phyloP scores from a whole-genome alignment of 2,797 vertebrate species.

The Pangasius djambal region DNA sequence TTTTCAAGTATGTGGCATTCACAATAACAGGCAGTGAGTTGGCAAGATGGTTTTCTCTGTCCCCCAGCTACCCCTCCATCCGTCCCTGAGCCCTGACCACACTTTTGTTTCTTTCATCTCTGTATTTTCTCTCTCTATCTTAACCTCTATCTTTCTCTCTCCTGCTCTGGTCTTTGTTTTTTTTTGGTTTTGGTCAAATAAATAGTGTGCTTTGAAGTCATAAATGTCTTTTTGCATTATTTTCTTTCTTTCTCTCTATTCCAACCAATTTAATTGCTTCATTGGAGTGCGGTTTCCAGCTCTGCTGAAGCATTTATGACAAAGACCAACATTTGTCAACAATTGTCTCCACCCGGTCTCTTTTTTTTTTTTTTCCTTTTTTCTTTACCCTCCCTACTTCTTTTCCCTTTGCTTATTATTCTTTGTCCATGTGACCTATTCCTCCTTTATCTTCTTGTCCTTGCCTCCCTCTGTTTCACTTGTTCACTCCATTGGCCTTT shows the following conservation, averaged over 20 bases:
- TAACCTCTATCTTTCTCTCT: constrained; percentile 40
- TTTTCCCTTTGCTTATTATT: constrained; percentile 32
- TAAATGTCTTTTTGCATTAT: constrained; percentile 69
- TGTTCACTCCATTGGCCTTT: constrained; percentile 33
- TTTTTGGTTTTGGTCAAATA: constrained; percentile 62
- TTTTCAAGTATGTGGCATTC: neutral
- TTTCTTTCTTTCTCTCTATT: constrained; percentile 40
- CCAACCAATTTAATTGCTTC: constrained; percentile 67
- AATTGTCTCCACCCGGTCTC: constrained; percentile 55
- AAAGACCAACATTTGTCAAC: constrained; percentile 73
- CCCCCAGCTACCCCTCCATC: constrained; percentile 61
- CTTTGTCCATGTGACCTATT: constrained; percentile 11
- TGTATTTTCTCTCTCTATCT: constrained; percentile 34
- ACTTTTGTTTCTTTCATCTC: constrained; percentile 63
- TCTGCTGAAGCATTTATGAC: constrained; percentile 74
- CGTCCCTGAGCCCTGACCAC: constrained; percentile 21
- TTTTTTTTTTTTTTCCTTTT: constrained; percentile 10
- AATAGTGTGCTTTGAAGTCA: constrained; percentile 69
- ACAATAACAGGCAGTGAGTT: constrained; percentile 69
- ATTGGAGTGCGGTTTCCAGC: constrained; percentile 65
- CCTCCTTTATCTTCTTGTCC: neutral
- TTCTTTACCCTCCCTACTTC: constrained; percentile 18
- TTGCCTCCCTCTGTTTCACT: constrained; percentile 47
- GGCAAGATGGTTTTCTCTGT: constrained; percentile 63
- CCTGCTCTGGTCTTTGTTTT: constrained; percentile 52